Percentiles rank a stretch among this genome's conserved stretches.
These are phyloP conservation scores for Zaprionus inermis DNA, from an alignment of 1,140 invertebrate genomes.

Conservation along the genomic window DNA sequence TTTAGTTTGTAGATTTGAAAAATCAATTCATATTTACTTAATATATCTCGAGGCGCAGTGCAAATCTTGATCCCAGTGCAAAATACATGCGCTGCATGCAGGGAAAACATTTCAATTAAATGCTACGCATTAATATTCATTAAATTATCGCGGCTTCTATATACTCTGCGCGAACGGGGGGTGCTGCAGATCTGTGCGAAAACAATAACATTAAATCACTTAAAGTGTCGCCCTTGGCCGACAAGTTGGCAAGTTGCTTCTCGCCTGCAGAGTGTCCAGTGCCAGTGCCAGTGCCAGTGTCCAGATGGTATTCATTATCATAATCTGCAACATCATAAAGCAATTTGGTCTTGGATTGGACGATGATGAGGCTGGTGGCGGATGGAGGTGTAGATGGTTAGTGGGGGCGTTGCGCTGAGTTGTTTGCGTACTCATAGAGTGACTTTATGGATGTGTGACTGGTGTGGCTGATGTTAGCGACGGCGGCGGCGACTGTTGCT, in stretches of 20 bases:
- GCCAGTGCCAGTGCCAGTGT: slow-evolving; percentile 57
- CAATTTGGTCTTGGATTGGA: slow-evolving; percentile 66
- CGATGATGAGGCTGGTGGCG: background rate
- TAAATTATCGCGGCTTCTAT: slow-evolving; percentile 50
- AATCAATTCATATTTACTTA: background rate
- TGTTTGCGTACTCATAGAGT: slow-evolving; percentile 63
- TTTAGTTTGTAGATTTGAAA: background rate
- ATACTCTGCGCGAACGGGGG: background rate
- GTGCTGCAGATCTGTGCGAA: slow-evolving; percentile 28
- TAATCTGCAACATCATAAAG: slow-evolving; percentile 83
- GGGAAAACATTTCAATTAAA: slow-evolving; percentile 61
- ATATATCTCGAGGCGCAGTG: background rate
- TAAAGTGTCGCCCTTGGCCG: slow-evolving; percentile 78
- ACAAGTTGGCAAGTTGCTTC: slow-evolving; percentile 1
- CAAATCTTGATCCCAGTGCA: background rate
- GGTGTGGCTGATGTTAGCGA: slow-evolving; percentile 32
- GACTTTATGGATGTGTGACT: slow-evolving; percentile 59
- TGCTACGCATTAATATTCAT: slow-evolving; percentile 57
- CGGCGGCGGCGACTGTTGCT: slow-evolving; percentile 17
- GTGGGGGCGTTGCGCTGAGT: slow-evolving; percentile 35
- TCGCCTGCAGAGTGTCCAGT: slow-evolving; percentile 65
- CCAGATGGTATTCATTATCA: slow-evolving; percentile 83
- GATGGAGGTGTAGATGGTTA: background rate
- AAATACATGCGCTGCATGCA: background rate
- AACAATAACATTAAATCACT: slow-evolving; percentile 84